Conservation (phyloP, 2,888 invertebrate genomes). For the Ophion ellenae region DNA sequence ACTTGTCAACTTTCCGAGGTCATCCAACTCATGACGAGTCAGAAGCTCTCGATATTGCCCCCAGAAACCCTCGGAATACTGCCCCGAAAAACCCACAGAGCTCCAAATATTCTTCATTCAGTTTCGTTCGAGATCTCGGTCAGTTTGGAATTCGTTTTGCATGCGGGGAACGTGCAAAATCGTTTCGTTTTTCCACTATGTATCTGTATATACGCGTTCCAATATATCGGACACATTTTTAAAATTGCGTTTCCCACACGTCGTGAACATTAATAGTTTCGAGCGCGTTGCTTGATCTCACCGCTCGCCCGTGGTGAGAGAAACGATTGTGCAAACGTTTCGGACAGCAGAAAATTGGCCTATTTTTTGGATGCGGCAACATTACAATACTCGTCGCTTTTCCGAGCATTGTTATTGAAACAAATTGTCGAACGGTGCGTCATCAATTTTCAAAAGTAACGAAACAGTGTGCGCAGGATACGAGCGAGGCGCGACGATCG, state of each 20-base stretch:
- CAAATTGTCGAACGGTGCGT: conserved; percentile 3
- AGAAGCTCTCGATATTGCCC: neutral
- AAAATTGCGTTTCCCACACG: too few relatives aligned
- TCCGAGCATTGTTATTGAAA: neutral
- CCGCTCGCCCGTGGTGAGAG: neutral
- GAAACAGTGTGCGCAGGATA: neutral
- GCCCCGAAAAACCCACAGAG: neutral
- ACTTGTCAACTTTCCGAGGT: neutral
- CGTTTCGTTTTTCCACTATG: neutral
- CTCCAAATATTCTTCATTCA: neutral
- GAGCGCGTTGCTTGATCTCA: too few relatives aligned
- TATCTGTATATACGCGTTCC: too few relatives aligned
- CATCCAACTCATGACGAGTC: neutral
- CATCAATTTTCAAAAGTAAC: neutral
- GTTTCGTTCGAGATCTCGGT: neutral
- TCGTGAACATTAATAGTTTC: too few relatives aligned
- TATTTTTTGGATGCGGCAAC: neutral
- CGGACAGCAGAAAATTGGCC: neutral
- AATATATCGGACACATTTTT: too few relatives aligned
- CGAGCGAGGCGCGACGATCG: neutral
- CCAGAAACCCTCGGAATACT: neutral
- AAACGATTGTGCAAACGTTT: neutral
- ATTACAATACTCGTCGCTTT: neutral
- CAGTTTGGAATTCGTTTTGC: neutral
- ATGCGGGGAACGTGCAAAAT: neutral